Base-by-base conservation (phyloP, 2,113 vertebrate genomes). In the Limanda limanda region DNA sequence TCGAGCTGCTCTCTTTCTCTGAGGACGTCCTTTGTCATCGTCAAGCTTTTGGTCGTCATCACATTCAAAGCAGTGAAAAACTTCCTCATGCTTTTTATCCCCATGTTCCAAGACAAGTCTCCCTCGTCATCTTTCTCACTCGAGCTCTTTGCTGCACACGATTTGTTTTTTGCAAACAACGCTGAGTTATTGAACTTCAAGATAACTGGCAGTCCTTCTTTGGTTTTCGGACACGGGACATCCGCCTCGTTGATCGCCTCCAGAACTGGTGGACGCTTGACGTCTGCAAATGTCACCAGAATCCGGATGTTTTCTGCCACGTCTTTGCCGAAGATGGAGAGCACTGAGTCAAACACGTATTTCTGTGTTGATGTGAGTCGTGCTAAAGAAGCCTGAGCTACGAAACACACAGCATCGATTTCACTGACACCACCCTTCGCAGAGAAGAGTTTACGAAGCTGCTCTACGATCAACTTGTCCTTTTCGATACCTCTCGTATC, bases 141-240 rank as follows among this genome's bases (percentile, higher is more conserved):
- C 14, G 0, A 5, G 20, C 9, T 31, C 7, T 15, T 27, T 3
- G 27, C n/a, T n/a, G 40, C 74, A 13, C 73, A 2, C n/a, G n/a
- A 23, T 15, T 23, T 71, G 35, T 86, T 82, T 14, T 69, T 0
- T 11, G 86, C 79, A 71, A 85, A 91, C 55, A 91, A 27, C 0
- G 72, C 86, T 31, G 85, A 92, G 9, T 92, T 92, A 18, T 92
- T 92, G 71, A 92, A 92, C 37, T 90, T 92, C 67, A 92, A 91
- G 74, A 87, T 71, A 74, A 82, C 13, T 0, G 85, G 91, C 5
- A 61, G 31, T 0, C 82, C 78, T 0, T 76, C 64, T 5, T 63
- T 68, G 5, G 20, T n/a, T 70, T 80, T 78, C 0, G 77, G 76
- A 88, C 89, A 90, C 0, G 85, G 88, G 14, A 91, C 81, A 0